Conservation (phyloP, 1,140 invertebrate species). For the Caligus rogercresseyi region DNA sequence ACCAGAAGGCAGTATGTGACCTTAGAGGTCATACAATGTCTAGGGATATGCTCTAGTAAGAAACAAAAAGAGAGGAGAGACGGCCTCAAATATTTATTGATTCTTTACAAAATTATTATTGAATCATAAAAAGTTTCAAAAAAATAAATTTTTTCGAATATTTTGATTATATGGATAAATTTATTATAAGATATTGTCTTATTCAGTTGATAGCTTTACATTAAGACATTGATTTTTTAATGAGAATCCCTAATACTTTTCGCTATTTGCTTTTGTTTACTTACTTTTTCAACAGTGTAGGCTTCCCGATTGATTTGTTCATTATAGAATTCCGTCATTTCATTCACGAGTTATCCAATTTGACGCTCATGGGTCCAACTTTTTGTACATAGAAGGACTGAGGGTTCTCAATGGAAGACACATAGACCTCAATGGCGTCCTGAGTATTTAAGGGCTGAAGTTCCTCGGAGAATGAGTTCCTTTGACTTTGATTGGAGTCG, state of each 20-base stretch:
- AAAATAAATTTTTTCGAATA: neutral
- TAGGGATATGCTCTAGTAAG: too few species aligned
- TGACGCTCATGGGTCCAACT: conserved; percentile 14
- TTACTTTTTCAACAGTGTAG: neutral
- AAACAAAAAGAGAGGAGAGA: too few species aligned
- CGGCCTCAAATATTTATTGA: too few species aligned
- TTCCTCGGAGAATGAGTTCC: neutral
- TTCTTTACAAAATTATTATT: neutral
- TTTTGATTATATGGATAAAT: neutral
- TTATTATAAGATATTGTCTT: neutral
- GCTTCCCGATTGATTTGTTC: neutral
- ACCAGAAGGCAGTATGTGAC: too few species aligned
- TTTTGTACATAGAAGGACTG: conserved; percentile 17
- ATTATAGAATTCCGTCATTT: conserved; percentile 19
- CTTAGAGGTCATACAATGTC: too few species aligned
- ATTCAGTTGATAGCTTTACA: neutral
- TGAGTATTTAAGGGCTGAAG: neutral
- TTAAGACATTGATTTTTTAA: neutral
- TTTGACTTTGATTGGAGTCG: neutral
- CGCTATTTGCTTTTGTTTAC: neutral
- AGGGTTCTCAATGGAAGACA: conserved; percentile 5
- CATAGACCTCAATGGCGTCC: conserved; percentile 12
- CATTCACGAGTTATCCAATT: conserved; percentile 6
- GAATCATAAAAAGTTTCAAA: neutral
- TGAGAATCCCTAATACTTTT: neutral